phyloP scores from a whole-genome alignment of 2,888 invertebrate genomes.

The Nymphalis urticae region DNA sequence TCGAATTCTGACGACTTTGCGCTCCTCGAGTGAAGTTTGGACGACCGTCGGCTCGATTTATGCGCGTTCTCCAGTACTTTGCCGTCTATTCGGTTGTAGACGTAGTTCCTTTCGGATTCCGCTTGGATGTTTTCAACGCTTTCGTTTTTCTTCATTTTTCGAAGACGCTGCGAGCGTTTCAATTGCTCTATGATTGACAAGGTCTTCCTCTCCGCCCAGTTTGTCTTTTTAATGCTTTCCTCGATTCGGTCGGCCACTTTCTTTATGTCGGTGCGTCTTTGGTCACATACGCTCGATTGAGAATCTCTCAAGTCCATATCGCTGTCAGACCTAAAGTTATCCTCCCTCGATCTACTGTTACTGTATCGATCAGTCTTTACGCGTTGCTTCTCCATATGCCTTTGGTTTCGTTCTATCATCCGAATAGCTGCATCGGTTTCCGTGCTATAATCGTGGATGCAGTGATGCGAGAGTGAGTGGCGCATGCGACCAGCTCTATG shows the following conservation, averaged over 20 bases:
- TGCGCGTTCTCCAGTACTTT: conserved; percentile 79
- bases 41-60: conserved; percentile 75
- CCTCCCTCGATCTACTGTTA: conserved; percentile 65
- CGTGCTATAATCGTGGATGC: conserved; percentile 80
- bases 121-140: conserved; percentile 74
- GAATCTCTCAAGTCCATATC: conserved; percentile 62
- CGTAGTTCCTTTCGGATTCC: conserved; percentile 73
- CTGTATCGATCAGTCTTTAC: conserved; percentile 68
- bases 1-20: conserved; percentile 89
- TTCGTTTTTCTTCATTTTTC: conserved; percentile 68
- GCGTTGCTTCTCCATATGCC: conserved; percentile 81
- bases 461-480: conserved; percentile 75
- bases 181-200: conserved; percentile 75
- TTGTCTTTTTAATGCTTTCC: conserved; percentile 76
- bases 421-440: conserved; percentile 82
- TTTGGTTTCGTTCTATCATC: conserved; percentile 83
- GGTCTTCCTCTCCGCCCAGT: conserved; percentile 76
- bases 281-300: conserved; percentile 51
- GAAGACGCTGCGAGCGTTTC: conserved; percentile 70
- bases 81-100: conserved; percentile 75
- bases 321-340: conserved; percentile 69
- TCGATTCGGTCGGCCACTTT: conserved; percentile 72
- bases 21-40: conserved; percentile 80
- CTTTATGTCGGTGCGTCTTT: conserved; percentile 62
- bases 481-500: conserved; percentile 68